Conservation (phyloP, 2,797 vertebrate species). For the Trachops cirrhosus region DNA sequence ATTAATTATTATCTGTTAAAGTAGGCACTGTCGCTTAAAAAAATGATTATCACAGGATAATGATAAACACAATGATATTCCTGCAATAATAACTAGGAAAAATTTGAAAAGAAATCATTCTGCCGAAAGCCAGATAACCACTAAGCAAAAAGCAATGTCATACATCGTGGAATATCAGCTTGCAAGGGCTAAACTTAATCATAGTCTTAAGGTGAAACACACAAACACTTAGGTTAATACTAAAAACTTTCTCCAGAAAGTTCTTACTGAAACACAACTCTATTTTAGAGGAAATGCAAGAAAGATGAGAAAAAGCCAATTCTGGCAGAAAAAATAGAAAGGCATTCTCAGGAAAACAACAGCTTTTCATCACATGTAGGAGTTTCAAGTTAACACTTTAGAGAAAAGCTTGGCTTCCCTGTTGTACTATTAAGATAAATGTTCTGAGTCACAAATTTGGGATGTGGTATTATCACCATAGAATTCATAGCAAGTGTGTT, state of each 20-base stretch:
- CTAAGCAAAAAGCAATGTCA: not conserved
- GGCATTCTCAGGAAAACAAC: not conserved
- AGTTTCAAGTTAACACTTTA: not conserved
- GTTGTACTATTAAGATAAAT: not conserved
- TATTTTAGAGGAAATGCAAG: not conserved
- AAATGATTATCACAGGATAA: not conserved
- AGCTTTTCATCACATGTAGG: not conserved
- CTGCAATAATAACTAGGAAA: not conserved
- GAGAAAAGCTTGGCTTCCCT: not conserved
- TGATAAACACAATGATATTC: not conserved
- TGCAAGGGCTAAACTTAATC: not conserved
- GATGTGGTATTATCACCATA: not conserved
- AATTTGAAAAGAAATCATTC: not conserved
- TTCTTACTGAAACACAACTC: not conserved
- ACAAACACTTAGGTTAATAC: not conserved
- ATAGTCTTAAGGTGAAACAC: not conserved
- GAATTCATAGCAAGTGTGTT: not conserved
- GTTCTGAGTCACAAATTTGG: not conserved
- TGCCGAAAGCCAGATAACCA: not conserved
- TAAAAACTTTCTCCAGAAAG: slow-evolving; percentile 15
- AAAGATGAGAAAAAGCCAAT: slow-evolving; percentile 27
- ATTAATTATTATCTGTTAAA: not conserved
- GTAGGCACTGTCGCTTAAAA: not conserved
- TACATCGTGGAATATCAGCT: not conserved
- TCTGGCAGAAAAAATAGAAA: not conserved